Percentiles rank a stretch among this genome's conserved stretches.
Evolutionary conservation across 2,113 vertebrate species (phyloP).

Genomic region (Scomber scombrus): DNA sequence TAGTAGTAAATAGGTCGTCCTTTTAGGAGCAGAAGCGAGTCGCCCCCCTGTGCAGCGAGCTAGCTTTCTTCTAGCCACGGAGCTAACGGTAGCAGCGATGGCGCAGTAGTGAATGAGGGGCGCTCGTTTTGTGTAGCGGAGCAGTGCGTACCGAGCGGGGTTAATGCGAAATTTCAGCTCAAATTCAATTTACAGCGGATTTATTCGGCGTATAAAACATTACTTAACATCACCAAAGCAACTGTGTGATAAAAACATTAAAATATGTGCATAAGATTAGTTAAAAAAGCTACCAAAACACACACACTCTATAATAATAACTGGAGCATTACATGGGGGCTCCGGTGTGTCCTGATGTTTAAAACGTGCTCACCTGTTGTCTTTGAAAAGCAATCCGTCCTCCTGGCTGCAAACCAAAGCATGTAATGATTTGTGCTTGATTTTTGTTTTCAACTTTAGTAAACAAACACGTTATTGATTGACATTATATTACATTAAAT

Average conservation of each 20-base stretch:
- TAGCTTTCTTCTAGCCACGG: slow-evolving; percentile 66
- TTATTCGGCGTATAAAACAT: too few relatives aligned
- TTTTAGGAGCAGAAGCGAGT: slow-evolving; percentile 49
- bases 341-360: accelerated
- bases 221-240: too few relatives aligned
- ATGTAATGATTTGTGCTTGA: neutral
- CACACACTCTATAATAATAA: too few relatives aligned
- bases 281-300: too few relatives aligned
- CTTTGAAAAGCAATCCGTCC: slow-evolving; percentile 4
- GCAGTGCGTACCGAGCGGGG: slow-evolving; percentile 5
- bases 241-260: too few relatives aligned
- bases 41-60: slow-evolving; percentile 52
- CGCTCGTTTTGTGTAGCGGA: neutral
- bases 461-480: too few relatives aligned
- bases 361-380: neutral
- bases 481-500: too few relatives aligned
- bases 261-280: too few relatives aligned
- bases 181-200: too few relatives aligned
- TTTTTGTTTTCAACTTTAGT: neutral
- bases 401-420: neutral
- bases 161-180: neutral
- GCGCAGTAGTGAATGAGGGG: slow-evolving; percentile 21
- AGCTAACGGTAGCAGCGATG: slow-evolving; percentile 56
- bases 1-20: slow-evolving; percentile 66
- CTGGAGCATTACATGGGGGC: accelerated